phyloP scores from a whole-genome alignment of 2,797 vertebrate genomes.

The Scleropages formosus region DNA sequence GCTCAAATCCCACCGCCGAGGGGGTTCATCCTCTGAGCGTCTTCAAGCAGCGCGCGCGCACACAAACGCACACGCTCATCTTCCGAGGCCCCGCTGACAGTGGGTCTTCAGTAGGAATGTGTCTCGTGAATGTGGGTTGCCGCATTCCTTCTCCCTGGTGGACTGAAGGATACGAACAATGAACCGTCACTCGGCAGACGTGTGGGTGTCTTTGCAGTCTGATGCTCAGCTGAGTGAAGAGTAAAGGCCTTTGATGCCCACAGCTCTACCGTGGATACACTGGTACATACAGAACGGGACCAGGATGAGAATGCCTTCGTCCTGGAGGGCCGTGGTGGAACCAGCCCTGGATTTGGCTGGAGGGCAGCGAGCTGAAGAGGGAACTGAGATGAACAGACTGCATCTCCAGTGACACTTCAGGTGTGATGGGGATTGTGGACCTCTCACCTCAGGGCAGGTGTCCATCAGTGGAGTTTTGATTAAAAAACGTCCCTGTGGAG shows the following conservation, averaged over 20 bases:
- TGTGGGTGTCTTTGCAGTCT: background rate
- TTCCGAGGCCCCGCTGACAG: background rate
- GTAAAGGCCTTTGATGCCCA: background rate
- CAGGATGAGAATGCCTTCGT: background rate
- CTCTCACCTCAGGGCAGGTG: background rate
- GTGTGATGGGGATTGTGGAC: background rate
- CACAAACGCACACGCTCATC: background rate
- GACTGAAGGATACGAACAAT: background rate
- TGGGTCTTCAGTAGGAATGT: background rate
- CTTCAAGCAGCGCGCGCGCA: background rate
- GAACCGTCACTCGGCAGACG: too few species aligned
- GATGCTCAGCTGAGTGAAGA: background rate
- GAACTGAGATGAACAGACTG: background rate
- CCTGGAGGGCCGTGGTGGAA: background rate
- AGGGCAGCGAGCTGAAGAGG: background rate
- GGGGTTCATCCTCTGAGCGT: background rate
- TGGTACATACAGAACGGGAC: background rate
- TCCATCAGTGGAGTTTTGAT: constrained; percentile 9
- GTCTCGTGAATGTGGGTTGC: constrained; percentile 7
- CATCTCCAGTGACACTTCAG: background rate
- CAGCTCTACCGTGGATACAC: background rate
- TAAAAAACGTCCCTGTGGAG: background rate
- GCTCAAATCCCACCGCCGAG: too few species aligned
- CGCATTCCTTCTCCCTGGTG: background rate
- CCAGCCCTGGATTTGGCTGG: constrained; percentile 5